Conservation (phyloP, 2,888 invertebrate genomes). For the Synergus japonicus region DNA sequence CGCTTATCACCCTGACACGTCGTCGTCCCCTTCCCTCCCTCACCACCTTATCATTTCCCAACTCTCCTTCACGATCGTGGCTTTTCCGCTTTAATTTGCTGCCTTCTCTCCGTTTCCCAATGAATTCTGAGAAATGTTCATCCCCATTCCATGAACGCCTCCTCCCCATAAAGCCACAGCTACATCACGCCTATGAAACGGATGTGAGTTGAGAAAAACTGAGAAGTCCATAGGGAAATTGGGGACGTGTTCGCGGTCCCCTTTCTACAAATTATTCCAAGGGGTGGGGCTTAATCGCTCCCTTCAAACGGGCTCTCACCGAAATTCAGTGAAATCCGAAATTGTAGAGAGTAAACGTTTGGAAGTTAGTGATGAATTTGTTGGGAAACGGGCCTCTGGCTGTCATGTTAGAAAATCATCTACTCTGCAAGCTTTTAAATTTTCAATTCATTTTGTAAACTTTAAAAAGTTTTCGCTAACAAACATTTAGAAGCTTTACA, state of each 20-base stretch:
- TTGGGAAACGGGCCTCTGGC: neutral
- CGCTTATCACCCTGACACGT: slow-evolving; percentile 7
- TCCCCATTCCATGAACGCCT: slow-evolving; percentile 11
- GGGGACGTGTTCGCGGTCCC: slow-evolving; percentile 33
- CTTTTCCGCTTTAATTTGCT: slow-evolving; percentile 34
- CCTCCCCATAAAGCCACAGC: neutral
- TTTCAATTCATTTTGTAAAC: no score
- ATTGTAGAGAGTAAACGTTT: neutral
- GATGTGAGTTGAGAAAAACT: slow-evolving; percentile 36
- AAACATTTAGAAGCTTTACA: no score
- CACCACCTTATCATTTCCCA: no score
- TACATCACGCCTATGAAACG: slow-evolving; percentile 22
- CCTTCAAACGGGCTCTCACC: neutral
- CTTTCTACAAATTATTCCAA: slow-evolving; percentile 31
- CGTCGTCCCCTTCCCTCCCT: slow-evolving; percentile 8
- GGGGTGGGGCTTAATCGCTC: neutral
- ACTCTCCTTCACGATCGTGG: neutral
- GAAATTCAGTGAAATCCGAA: slow-evolving; percentile 5
- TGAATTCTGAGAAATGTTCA: slow-evolving; percentile 49
- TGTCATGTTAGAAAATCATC: no score
- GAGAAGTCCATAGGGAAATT: slow-evolving; percentile 29
- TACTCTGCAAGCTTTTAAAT: no score
- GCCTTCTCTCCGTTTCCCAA: slow-evolving; percentile 26
- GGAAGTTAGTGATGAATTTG: neutral
- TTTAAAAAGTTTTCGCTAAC: no score